A percentile compares a stretch with the other conserved stretches of the same genome.
Conservation (phyloP, 2,888 invertebrate genomes). For the Seira ritae region DNA sequence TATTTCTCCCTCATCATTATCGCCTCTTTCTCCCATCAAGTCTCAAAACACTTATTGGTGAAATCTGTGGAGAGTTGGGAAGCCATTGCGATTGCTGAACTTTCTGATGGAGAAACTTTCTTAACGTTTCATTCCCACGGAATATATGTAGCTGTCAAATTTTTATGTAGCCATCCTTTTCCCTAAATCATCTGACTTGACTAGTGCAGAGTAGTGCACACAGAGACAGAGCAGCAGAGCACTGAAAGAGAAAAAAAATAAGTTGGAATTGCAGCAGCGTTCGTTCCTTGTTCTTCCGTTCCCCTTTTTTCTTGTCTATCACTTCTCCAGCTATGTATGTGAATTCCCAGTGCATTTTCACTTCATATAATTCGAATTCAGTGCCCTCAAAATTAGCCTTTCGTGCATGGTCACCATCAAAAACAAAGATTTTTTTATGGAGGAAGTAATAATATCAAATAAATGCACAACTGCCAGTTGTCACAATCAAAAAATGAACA, state of each 20-base stretch:
- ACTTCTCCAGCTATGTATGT: neutral
- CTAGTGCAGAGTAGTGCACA: neutral
- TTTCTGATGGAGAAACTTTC: neutral
- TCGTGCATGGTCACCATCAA: constrained; percentile 54
- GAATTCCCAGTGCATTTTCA: neutral
- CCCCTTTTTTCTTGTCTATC: too few species aligned
- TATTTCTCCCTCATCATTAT: constrained; percentile 37
- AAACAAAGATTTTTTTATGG: constrained; percentile 33
- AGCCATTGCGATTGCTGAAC: constrained; percentile 1
- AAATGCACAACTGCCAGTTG: constrained; percentile 11
- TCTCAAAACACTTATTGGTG: constrained; percentile 51
- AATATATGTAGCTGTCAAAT: constrained; percentile 46
- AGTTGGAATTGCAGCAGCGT: neutral
- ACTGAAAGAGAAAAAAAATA: neutral
- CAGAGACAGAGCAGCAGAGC: neutral
- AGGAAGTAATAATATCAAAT: constrained; percentile 3
- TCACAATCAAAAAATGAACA: constrained; percentile 2
- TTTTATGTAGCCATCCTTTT: constrained; percentile 16
- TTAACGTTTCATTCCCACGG: neutral
- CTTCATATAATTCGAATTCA: constrained; percentile 27
- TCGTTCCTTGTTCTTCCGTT: neutral
- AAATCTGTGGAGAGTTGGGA: constrained; percentile 40
- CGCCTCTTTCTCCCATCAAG: constrained; percentile 37
- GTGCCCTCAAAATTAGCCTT: constrained; percentile 46
- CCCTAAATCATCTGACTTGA: neutral